Conservation (phyloP, 2,113 vertebrate species). For the Malurus alboscapulatus region DNA sequence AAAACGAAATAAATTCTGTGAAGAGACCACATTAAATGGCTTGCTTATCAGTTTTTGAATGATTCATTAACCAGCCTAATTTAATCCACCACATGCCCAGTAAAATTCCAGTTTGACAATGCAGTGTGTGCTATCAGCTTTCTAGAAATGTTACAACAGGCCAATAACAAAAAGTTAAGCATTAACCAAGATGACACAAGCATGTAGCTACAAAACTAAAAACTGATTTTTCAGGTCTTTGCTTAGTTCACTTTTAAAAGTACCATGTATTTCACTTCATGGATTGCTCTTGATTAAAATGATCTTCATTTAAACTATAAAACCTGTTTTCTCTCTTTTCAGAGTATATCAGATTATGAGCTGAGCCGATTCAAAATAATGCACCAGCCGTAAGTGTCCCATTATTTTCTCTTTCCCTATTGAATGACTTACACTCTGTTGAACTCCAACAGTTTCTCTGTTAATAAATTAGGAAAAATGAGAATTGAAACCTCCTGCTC, state of each 20-base stretch:
- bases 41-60: slow-evolving; percentile 6
- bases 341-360: slow-evolving; percentile 77
- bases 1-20: neutral
- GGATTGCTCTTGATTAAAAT: neutral
- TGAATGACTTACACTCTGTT: neutral
- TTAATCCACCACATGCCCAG: neutral
- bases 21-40: neutral
- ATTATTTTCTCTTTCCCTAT: neutral
- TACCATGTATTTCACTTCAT: neutral
- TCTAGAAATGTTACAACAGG: slow-evolving; percentile 8
- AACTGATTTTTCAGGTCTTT: neutral
- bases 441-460: neutral
- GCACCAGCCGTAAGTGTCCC: slow-evolving; percentile 80
- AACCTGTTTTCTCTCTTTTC: slow-evolving; percentile 41
- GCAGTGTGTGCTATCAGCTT: neutral
- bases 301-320: neutral
- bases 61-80: slow-evolving; percentile 55
- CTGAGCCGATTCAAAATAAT: slow-evolving; percentile 79
- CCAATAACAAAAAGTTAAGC: slow-evolving; percentile 47
- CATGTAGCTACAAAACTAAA: neutral
- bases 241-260: neutral
- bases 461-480: slow-evolving; percentile 1
- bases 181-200: slow-evolving; percentile 40
- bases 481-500: neutral
- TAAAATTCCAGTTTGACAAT: slow-evolving; percentile 30